phyloP scores from a whole-genome alignment of 2,113 vertebrate species.

The Ceuthmochares aereus region DNA sequence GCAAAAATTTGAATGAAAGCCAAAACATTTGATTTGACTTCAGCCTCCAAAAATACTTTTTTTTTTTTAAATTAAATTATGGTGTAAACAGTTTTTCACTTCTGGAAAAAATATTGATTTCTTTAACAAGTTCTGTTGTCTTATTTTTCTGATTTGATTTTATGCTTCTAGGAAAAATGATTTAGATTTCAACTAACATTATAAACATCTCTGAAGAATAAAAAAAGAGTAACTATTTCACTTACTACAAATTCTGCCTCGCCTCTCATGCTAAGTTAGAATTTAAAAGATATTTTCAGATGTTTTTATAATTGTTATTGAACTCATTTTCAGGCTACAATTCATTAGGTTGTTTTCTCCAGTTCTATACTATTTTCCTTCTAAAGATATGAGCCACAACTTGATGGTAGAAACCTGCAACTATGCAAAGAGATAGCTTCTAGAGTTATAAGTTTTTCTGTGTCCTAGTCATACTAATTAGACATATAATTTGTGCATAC shows the following conservation, averaged over 20 bases:
- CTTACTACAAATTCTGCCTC: neutral
- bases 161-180: neutral
- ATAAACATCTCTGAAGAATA: neutral
- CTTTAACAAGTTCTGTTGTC: neutral
- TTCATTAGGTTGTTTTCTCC: neutral
- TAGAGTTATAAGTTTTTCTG: neutral
- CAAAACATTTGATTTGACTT: neutral
- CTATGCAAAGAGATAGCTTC: neutral
- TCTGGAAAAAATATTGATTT: neutral
- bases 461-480: neutral
- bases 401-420: neutral
- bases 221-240: neutral
- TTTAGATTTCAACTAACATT: neutral
- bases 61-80: neutral
- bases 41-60: neutral
- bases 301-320: neutral
- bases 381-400: neutral
- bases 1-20: neutral
- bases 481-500: neutral
- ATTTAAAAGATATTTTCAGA: neutral
- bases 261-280: neutral
- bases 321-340: neutral
- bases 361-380: neutral
- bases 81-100: neutral
- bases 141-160: neutral